phyloP scores from a whole-genome alignment of 2,888 invertebrate genomes.

The Cephus pulcher region DNA sequence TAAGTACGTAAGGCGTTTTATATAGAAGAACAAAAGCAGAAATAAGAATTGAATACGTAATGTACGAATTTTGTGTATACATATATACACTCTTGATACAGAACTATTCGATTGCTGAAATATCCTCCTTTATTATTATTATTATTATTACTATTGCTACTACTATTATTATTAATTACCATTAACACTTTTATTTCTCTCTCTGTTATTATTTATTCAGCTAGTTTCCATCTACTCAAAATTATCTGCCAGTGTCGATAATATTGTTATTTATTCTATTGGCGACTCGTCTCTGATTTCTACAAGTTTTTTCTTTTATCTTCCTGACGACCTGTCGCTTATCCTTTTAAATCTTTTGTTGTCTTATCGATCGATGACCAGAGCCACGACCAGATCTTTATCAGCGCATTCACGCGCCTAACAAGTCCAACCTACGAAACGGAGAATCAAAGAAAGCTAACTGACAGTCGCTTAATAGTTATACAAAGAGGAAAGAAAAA shows the following conservation, averaged over 20 bases:
- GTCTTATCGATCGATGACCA: neutral
- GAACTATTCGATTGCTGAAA: neutral
- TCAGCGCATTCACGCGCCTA: neutral
- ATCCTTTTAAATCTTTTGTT: neutral
- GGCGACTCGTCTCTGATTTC: neutral
- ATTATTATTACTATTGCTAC: conserved; percentile 31
- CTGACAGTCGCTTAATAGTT: neutral
- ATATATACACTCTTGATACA: neutral
- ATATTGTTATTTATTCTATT: neutral
- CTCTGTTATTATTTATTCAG: neutral
- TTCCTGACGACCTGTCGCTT: neutral
- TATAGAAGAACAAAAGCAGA: neutral
- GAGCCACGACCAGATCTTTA: neutral
- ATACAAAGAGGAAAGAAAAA: neutral
- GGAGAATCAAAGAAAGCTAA: neutral
- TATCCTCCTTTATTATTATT: conserved; percentile 28
- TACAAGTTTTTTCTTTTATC: neutral
- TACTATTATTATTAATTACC: conserved; percentile 49
- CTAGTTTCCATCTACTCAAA: neutral
- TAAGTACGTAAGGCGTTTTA: neutral
- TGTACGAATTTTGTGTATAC: neutral
- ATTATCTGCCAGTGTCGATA: neutral
- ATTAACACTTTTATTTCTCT: conserved; percentile 31
- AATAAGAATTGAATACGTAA: neutral
- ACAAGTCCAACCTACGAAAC: neutral